These are phyloP conservation scores for Eupithecia insigniata DNA, from an alignment of 2,888 invertebrate genomes.

Conservation along the genomic window DNA sequence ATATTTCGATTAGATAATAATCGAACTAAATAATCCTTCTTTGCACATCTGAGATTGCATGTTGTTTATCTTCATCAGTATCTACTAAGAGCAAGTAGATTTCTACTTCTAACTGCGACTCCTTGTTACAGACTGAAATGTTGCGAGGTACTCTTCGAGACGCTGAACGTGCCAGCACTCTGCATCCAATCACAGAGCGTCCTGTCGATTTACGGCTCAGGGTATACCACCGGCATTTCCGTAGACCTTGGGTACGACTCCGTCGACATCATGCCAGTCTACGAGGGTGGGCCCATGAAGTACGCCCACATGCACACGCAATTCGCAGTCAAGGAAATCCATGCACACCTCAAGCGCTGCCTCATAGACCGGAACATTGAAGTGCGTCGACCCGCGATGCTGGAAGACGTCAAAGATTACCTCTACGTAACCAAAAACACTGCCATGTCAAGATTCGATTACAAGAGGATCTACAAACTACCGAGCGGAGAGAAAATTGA, in stretches of 20 bases:
- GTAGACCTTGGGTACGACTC: slow-evolving; percentile 69
- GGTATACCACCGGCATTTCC: slow-evolving; percentile 67
- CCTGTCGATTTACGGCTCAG: slow-evolving; percentile 68
- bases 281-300: slow-evolving; percentile 65
- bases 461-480: slow-evolving; percentile 49
- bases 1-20: no score
- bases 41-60: not conserved
- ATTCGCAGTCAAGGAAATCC: slow-evolving; percentile 56
- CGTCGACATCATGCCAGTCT: slow-evolving; percentile 63
- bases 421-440: slow-evolving; percentile 55
- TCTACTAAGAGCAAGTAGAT: not conserved
- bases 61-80: not conserved
- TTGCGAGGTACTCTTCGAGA: slow-evolving; percentile 74
- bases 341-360: slow-evolving; percentile 52
- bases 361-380: slow-evolving; percentile 50
- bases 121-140: slow-evolving; percentile 62
- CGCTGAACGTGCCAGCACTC: slow-evolving; percentile 65
- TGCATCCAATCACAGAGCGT: slow-evolving; percentile 68
- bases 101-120: not conserved
- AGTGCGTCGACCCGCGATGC: slow-evolving; percentile 9
- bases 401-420: slow-evolving; percentile 51
- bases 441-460: slow-evolving; percentile 45
- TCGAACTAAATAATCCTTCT: no score
- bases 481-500: slow-evolving; percentile 61
- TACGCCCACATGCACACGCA: slow-evolving; percentile 66